Evolutionary conservation across 2,888 invertebrate genomes (phyloP).

Genomic region (Lasioglossum calceatum): DNA sequence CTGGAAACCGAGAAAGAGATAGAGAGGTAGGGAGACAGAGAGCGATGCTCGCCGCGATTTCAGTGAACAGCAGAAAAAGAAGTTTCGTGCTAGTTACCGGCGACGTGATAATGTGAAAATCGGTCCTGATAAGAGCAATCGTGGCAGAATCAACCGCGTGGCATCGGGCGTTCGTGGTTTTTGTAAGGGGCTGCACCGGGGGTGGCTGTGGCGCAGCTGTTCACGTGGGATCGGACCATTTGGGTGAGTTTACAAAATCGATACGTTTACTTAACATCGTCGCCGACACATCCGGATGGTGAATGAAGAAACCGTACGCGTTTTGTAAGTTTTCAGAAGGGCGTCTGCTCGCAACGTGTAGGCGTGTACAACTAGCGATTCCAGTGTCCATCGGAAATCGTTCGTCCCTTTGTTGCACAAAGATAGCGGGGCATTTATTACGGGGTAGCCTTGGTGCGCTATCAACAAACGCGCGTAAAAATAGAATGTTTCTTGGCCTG

Average conservation of each 20-base stretch:
- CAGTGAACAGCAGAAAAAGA: constrained; percentile 3
- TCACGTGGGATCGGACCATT: constrained; percentile 27
- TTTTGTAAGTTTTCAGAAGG: not conserved
- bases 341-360: not conserved
- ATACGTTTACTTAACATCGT: not conserved
- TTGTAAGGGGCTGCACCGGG: not conserved
- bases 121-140: constrained; percentile 3
- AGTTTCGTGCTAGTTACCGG: constrained; percentile 41
- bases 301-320: not conserved
- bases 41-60: not conserved
- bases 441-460: constrained; percentile 24
- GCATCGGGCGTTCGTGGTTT: not conserved
- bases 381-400: not conserved
- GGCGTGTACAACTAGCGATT: too few relatives aligned
- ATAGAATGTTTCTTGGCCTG: constrained; percentile 39
- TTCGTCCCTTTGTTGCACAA: not conserved
- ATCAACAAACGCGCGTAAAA: constrained; percentile 39
- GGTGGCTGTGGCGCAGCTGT: constrained; percentile 24
- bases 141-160: not conserved
- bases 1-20: not conserved
- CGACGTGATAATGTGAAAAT: constrained; percentile 30
- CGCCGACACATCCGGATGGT: not conserved
- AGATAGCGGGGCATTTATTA: constrained; percentile 10
- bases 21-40: not conserved
- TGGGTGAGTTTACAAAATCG: constrained; percentile 32